Evolutionary conservation across 2,113 vertebrate species (phyloP).

Genomic region (human): DNA sequence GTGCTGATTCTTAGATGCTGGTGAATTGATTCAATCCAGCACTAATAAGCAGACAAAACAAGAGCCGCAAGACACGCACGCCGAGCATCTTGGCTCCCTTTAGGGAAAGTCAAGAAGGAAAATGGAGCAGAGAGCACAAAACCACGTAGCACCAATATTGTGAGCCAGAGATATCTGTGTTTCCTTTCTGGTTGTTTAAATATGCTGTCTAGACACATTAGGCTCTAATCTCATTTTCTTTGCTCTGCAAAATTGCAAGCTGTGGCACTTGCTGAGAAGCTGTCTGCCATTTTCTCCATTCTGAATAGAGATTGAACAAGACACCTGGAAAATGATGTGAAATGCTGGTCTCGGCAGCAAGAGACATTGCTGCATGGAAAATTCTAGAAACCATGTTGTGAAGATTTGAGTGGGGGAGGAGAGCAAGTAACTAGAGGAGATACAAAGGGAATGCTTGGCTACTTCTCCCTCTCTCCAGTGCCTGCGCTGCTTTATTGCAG

Average conservation of each 20-base stretch:
- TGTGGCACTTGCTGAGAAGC: conserved; percentile 2
- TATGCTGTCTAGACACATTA: conserved; percentile 57
- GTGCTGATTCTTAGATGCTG: background rate
- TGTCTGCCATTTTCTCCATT: background rate
- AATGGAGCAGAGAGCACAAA: background rate
- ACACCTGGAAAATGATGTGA: background rate
- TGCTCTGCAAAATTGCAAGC: background rate
- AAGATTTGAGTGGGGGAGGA: background rate
- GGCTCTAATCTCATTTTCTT: conserved; percentile 4
- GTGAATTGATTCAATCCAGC: background rate
- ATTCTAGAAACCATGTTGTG: background rate
- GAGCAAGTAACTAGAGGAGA: background rate
- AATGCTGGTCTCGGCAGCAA: background rate
- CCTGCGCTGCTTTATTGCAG: background rate
- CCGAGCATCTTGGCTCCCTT: background rate
- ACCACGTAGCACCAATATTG: fast-evolving
- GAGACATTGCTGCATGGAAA: background rate
- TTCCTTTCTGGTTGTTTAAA: background rate
- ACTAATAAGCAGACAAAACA: background rate
- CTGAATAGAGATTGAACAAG: background rate
- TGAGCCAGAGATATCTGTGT: background rate
- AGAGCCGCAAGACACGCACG: fast-evolving
- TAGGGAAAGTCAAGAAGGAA: background rate
- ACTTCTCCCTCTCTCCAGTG: fast-evolving
- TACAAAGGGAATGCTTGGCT: fast-evolving